Evolutionary conservation across 2,113 vertebrate genomes (phyloP).

Genomic region (Gobio gobio): DNA sequence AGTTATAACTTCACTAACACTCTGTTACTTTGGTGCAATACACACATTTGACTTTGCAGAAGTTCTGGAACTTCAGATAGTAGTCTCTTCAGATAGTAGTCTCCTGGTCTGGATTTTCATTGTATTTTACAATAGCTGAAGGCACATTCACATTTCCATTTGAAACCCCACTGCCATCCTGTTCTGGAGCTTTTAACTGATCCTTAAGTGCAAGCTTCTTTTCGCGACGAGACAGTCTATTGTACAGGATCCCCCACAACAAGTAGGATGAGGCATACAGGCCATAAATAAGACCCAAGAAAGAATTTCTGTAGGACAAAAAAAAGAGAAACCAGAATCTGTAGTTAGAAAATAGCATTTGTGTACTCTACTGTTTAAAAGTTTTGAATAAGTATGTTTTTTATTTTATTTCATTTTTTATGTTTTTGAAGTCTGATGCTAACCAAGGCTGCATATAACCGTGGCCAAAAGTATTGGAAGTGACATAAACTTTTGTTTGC

Average conservation of each 20-base stretch:
- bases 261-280: slow-evolving; percentile 63
- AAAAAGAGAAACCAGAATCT: not conserved
- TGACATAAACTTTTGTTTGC: no score
- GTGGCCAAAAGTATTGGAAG: no score
- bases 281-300: slow-evolving; percentile 71
- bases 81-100: slow-evolving; percentile 69
- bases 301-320: slow-evolving; percentile 66
- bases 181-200: slow-evolving; percentile 62
- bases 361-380: no score
- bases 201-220: slow-evolving; percentile 65
- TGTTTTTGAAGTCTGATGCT: no score
- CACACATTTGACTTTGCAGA: not conserved
- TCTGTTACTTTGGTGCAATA: not conserved
- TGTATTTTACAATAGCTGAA: slow-evolving; percentile 55
- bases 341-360: no score
- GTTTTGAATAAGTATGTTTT: no score
- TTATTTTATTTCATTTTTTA: no score
- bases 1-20: not conserved
- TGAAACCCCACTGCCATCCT: slow-evolving; percentile 41
- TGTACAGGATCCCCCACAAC: slow-evolving; percentile 66
- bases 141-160: slow-evolving; percentile 58
- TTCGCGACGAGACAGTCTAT: slow-evolving; percentile 64
- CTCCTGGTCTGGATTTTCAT: slow-evolving; percentile 66
- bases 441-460: no score
- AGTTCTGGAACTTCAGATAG: not conserved